Evolutionary conservation across 2,797 vertebrate species (phyloP).

Genomic region (Scolopax bukidnonensis): DNA sequence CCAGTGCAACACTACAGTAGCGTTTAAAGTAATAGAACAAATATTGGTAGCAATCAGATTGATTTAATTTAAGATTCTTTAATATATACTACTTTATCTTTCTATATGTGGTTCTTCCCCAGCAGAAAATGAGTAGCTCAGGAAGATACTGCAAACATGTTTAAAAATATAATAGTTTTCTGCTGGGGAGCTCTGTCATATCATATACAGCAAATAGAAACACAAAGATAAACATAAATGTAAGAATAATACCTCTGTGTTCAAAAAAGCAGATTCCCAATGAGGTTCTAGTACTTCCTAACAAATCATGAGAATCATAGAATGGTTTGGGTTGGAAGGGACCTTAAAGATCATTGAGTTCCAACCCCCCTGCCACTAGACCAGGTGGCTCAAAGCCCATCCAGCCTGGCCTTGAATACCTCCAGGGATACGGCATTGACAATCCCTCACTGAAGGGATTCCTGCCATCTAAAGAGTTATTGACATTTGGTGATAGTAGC

Average conservation of each 20-base stretch:
- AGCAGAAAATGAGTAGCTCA: neutral
- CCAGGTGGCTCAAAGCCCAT: too few relatives aligned
- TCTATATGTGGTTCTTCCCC: neutral
- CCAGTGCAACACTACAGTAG: neutral
- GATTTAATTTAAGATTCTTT: neutral
- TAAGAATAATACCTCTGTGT: neutral
- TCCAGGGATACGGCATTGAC: too few relatives aligned
- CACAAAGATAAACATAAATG: neutral
- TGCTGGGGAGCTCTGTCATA: neutral
- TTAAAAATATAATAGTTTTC: neutral
- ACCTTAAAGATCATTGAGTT: too few relatives aligned
- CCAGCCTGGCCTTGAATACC: too few relatives aligned
- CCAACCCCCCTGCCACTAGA: too few relatives aligned
- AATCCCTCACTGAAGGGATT: neutral
- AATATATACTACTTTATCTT: neutral
- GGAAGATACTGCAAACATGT: neutral
- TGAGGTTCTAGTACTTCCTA: neutral
- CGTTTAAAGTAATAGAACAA: slow-evolving; percentile 7
- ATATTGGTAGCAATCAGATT: neutral
- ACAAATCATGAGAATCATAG: neutral
- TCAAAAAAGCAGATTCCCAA: neutral
- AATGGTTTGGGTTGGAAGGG: too few relatives aligned
- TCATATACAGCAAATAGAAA: neutral
- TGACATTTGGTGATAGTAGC: neutral
- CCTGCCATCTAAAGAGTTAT: neutral